Conservation (phyloP, 2,113 vertebrate genomes). For the Xiphophorus hellerii region DNA sequence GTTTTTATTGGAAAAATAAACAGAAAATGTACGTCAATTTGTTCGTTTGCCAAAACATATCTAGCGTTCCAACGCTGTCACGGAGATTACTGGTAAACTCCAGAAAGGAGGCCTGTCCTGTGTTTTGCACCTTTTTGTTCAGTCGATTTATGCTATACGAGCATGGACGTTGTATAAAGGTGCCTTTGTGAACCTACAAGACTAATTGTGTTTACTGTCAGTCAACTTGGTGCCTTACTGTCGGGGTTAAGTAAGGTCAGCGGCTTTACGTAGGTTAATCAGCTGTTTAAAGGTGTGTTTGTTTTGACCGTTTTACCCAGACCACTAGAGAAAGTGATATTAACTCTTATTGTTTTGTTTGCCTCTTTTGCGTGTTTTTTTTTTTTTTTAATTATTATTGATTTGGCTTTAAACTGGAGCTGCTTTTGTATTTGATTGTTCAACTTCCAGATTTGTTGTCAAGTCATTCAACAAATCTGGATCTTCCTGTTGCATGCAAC, state of each 20-base stretch:
- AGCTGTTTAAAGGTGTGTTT: neutral
- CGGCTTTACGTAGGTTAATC: conserved; percentile 9
- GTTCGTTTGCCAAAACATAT: neutral
- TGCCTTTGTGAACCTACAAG: conserved; percentile 10
- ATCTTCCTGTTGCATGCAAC: too few relatives aligned
- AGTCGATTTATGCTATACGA: conserved; percentile 1
- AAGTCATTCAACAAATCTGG: too few relatives aligned
- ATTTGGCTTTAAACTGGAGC: too few relatives aligned
- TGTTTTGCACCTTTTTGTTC: conserved; percentile 41
- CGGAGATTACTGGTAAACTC: conserved; percentile 32
- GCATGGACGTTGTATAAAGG: conserved; percentile 2
- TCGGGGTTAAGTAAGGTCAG: neutral
- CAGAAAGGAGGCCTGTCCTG: conserved; percentile 42
- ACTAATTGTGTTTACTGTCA: conserved; percentile 31
- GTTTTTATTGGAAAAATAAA: neutral
- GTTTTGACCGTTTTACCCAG: conserved; percentile 6
- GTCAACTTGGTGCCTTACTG: conserved; percentile 1
- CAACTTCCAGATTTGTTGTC: too few relatives aligned
- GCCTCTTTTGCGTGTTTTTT: too few relatives aligned
- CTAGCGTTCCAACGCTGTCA: neutral
- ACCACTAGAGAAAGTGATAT: neutral
- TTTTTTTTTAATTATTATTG: too few relatives aligned
- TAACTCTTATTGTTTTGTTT: neutral
- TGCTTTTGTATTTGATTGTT: too few relatives aligned
- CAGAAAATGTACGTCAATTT: neutral